A percentile compares a stretch with the other conserved stretches of the same genome.
Evolutionary conservation across 2,113 vertebrate genomes (phyloP).

Genomic region (Oostethus manadensis): DNA sequence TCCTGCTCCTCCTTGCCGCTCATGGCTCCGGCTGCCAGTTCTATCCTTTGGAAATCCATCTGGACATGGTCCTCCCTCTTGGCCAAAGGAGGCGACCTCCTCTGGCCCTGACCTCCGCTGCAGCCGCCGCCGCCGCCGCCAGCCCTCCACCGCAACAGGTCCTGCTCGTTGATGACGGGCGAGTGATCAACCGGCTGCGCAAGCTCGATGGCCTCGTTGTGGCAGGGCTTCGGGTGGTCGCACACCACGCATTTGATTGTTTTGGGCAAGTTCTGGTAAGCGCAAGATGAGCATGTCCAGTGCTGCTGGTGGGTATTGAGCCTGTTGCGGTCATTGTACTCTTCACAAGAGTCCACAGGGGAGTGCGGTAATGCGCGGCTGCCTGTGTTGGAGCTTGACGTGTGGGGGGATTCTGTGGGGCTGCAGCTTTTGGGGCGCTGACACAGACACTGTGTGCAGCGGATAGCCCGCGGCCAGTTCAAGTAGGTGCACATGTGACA

Average conservation of each 20-base stretch:
- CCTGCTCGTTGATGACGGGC: slow-evolving; percentile 89
- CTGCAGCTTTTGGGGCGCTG: slow-evolving; percentile 81
- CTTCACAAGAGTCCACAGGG: slow-evolving; percentile 88
- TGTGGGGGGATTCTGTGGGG: slow-evolving; percentile 86
- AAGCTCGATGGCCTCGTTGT: slow-evolving; percentile 77
- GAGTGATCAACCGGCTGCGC: slow-evolving; percentile 83
- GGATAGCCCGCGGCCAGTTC: slow-evolving; percentile 94
- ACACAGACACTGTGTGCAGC: slow-evolving; percentile 95
- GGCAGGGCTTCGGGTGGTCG: slow-evolving; percentile 85
- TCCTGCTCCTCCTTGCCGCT: slow-evolving; percentile 85
- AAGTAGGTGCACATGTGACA: slow-evolving; percentile 97
- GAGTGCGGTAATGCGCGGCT: slow-evolving; percentile 76
- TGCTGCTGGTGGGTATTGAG: slow-evolving; percentile 84
- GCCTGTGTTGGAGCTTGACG: slow-evolving; percentile 79
- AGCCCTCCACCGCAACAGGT: slow-evolving; percentile 79
- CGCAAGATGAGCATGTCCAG: slow-evolving; percentile 91
- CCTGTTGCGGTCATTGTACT: slow-evolving; percentile 96
- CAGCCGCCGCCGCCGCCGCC: slow-evolving; percentile 74
- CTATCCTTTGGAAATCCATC: slow-evolving; percentile 96
- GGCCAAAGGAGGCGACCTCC: slow-evolving; percentile 80
- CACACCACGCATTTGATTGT: slow-evolving; percentile 89
- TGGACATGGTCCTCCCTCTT: slow-evolving; percentile 83
- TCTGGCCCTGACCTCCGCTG: slow-evolving; percentile 80
- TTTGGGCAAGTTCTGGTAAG: slow-evolving; percentile 93
- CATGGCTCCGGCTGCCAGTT: slow-evolving; percentile 78